Evolutionary conservation across 2,888 invertebrate species (phyloP).

Genomic region (Trichogramma dendrolimi): DNA sequence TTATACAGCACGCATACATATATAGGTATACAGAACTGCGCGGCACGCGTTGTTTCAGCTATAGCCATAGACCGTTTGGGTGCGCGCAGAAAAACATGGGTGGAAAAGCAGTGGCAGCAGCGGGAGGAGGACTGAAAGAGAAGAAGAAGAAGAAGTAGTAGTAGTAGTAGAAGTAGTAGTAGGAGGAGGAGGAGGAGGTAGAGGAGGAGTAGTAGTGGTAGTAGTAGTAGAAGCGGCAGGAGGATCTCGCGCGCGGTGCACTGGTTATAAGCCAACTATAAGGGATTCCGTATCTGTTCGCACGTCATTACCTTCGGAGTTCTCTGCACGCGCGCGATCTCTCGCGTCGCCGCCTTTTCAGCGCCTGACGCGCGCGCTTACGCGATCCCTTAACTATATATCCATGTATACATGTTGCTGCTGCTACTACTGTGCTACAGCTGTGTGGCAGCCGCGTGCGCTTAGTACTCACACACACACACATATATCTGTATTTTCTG

Average conservation of each 20-base stretch:
- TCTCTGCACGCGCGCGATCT: slow-evolving; percentile 30
- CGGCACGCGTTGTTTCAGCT: too few species aligned
- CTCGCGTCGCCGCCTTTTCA: slow-evolving; percentile 41
- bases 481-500: too few species aligned
- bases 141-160: slow-evolving; percentile 18
- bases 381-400: too few species aligned
- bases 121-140: slow-evolving; percentile 32
- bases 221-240: too few species aligned
- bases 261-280: slow-evolving; percentile 31
- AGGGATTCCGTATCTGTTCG: slow-evolving; percentile 52
- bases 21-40: too few species aligned
- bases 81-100: not conserved
- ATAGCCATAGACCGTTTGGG: too few species aligned
- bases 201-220: slow-evolving; percentile 6
- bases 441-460: too few species aligned
- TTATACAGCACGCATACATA: too few species aligned
- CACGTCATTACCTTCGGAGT: slow-evolving; percentile 50
- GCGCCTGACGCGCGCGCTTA: slow-evolving; percentile 2
- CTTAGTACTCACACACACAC: too few species aligned
- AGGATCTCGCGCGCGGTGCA: not conserved
- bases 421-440: too few species aligned
- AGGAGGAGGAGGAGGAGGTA: slow-evolving; percentile 7
- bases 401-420: too few species aligned
- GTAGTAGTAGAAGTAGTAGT: slow-evolving; percentile 19
- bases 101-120: too few species aligned